Base-by-base conservation (phyloP, 2,888 invertebrate genomes). In the Sinelater perroti region DNA sequence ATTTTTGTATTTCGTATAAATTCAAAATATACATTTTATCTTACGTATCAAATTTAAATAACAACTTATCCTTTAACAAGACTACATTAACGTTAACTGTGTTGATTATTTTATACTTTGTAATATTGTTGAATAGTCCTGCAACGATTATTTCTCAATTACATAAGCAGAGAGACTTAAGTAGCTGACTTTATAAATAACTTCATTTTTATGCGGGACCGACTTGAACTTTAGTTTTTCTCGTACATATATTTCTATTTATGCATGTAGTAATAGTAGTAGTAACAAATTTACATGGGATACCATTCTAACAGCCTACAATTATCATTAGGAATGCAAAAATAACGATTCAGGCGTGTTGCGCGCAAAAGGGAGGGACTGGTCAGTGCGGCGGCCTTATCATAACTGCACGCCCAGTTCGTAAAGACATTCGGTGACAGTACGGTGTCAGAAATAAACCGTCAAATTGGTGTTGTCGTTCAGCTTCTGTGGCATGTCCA, bases 391-490 rank as follows among this genome's bases (percentile, higher is more conserved):
- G 21, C n/a, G n/a, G 11, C 11, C 7, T 40, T 20, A 38, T 24
- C n/a, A 11, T 40, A 18, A 40, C 14, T 13, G 13, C n/a, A 36
- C 21, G 11, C 4, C 38, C 54, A 46, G 38, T 54, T 38, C 45
- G 28, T 45, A 14, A 45, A 42, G 30, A 20, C 13, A 14, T 18
- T 54, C 46, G 26, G 54, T 38, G n/a, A 51, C 30, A 52, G 30
- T 18, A 36, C 11, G 10, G 30, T 17, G 45, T 75, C 77, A 84
- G 74, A 84, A 84, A 73, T 84, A 84, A 55, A 84, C 83, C 36
- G 83, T 84, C 67, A 84, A 74, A 75, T 84, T 84, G 16, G 76
- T 71, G 73, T 82, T 83, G 68, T 83, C 83, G n/a, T 79, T 78
- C 28, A 82, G 63, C 65, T 74, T 78, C 36, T 70, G 77, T 66